These are phyloP conservation scores for Schizopygopsis pylzovi DNA, from an alignment of 2,797 vertebrate species.

Conservation along the genomic window DNA sequence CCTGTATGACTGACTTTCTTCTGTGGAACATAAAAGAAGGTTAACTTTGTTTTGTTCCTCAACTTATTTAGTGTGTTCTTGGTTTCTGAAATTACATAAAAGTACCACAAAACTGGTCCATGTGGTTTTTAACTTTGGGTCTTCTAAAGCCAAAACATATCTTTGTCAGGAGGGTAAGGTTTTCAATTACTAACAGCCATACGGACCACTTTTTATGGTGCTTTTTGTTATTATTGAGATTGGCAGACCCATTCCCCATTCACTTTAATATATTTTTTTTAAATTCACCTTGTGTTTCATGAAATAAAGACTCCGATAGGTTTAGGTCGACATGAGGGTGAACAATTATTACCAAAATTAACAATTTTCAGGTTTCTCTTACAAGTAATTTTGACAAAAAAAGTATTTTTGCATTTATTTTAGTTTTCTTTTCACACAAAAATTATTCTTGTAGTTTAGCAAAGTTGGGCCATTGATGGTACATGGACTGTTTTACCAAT, in stretches of 20 bases:
- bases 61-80: not conserved
- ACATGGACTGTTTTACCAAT: not conserved
- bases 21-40: not conserved
- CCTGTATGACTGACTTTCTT: not conserved
- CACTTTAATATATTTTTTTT: not conserved
- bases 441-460: too few species aligned
- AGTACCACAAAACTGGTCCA: not conserved
- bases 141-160: not conserved
- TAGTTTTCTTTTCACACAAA: too few species aligned
- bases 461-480: not conserved
- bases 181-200: not conserved
- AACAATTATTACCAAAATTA: too few species aligned
- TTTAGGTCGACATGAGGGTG: not conserved
- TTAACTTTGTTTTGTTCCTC: not conserved
- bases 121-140: not conserved
- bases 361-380: too few species aligned
- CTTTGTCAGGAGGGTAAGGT: too few species aligned
- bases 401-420: too few species aligned
- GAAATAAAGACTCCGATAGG: not conserved
- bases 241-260: not conserved
- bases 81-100: not conserved
- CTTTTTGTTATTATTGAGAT: not conserved
- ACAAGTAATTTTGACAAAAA: too few species aligned
- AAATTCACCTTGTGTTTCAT: not conserved
- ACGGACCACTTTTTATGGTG: not conserved